Percentiles rank a stretch among this genome's conserved stretches.
Conservation (phyloP, 2,113 vertebrate genomes). For the Chamaea fasciata region DNA sequence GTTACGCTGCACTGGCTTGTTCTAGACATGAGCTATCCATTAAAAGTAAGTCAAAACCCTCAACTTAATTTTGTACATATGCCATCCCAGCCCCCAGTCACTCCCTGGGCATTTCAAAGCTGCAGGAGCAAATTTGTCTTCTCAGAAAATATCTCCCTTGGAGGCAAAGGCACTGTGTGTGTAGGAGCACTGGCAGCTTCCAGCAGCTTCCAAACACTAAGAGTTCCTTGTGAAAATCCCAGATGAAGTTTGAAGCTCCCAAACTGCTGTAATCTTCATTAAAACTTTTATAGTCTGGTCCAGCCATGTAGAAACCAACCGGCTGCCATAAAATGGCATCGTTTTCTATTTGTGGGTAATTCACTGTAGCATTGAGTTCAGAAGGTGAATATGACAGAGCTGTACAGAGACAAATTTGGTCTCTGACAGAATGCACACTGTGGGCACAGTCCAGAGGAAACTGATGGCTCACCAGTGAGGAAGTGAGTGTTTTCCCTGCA, state of each 20-base stretch:
- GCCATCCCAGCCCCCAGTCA: background rate
- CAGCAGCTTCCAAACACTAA: background rate
- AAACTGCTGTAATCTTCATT: background rate
- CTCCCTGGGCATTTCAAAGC: background rate
- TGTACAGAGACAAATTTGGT: background rate
- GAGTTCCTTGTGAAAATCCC: background rate
- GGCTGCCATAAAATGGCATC: background rate
- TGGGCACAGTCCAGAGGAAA: background rate
- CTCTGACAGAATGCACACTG: background rate
- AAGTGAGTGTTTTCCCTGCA: background rate
- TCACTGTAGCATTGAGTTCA: background rate
- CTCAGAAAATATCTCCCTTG: background rate
- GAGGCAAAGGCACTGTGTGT: background rate
- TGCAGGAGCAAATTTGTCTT: slow-evolving; percentile 19
- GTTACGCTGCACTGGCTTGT: background rate
- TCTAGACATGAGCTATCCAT: slow-evolving; percentile 23
- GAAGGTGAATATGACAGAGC: background rate
- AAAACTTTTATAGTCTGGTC: background rate
- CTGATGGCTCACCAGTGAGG: background rate
- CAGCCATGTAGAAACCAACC: background rate
- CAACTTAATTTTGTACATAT: slow-evolving; percentile 22
- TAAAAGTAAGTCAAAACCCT: slow-evolving; percentile 37
- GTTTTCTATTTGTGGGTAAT: background rate
- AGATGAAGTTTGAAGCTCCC: background rate
- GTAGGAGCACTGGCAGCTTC: background rate